phyloP scores from a whole-genome alignment of 2,113 vertebrate species.

The Sapayoa aenigma region DNA sequence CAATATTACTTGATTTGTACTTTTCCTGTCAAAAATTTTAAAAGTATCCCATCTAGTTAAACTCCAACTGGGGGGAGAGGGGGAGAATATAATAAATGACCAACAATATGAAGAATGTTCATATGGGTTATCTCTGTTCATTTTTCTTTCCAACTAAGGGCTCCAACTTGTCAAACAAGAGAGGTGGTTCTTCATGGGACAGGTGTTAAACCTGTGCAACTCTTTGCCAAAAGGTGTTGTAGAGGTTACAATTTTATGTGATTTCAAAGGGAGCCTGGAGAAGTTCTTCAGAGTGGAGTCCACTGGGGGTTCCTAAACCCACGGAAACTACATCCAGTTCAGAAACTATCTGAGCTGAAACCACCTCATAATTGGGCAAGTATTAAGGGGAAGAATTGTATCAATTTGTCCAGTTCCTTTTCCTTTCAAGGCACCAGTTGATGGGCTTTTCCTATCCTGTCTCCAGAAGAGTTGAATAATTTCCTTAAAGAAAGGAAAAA shows the following conservation, averaged over 20 bases:
- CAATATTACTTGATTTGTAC: neutral
- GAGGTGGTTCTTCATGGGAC: neutral
- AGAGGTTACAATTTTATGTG: neutral
- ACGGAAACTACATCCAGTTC: neutral
- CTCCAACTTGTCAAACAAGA: neutral
- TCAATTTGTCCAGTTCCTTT: neutral
- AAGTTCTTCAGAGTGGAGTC: neutral
- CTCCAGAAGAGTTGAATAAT: neutral
- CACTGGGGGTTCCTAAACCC: neutral
- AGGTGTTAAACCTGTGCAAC: neutral
- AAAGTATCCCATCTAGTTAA: neutral
- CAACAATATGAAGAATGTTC: neutral
- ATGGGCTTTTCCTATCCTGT: neutral
- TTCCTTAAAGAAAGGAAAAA: neutral
- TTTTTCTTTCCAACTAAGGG: neutral
- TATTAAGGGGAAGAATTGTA: neutral
- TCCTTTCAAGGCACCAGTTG: neutral
- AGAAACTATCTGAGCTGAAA: slow-evolving; percentile 1
- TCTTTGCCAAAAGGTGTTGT: neutral
- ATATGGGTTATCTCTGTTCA: neutral
- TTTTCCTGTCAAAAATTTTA: neutral
- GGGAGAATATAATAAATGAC: neutral
- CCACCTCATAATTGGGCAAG: neutral
- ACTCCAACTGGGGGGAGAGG: neutral
- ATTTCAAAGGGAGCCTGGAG: neutral